Conservation (phyloP, 1,140 invertebrate genomes). For the Homarus americanus region DNA sequence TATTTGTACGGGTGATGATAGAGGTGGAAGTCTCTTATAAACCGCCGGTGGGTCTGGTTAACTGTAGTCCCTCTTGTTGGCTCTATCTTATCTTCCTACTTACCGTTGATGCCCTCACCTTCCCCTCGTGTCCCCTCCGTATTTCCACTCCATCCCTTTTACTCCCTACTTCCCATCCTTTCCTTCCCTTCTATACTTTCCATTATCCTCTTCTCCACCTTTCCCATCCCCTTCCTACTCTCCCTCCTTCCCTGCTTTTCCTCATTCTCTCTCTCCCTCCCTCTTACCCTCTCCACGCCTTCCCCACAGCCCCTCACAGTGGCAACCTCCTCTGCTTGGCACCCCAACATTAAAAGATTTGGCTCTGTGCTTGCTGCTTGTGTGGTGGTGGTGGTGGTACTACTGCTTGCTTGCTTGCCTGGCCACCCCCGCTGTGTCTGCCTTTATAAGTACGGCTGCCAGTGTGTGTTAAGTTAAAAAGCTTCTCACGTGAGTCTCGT, state of each 20-base stretch:
- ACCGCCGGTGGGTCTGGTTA: too few relatives aligned
- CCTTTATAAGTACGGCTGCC: constrained; percentile 34
- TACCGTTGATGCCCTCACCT: too few relatives aligned
- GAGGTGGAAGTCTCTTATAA: too few relatives aligned
- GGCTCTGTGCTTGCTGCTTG: constrained; percentile 36
- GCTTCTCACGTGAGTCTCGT: not conserved
- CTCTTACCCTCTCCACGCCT: not conserved
- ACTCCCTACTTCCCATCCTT: not conserved
- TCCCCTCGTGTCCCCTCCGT: not conserved
- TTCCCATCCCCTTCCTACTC: not conserved
- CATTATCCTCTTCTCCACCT: not conserved
- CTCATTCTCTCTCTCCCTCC: not conserved
- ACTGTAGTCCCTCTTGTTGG: too few relatives aligned
- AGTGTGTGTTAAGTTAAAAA: constrained; percentile 29
- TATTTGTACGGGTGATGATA: too few relatives aligned
- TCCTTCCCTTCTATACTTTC: not conserved
- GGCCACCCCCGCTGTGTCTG: not conserved
- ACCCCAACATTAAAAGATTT: constrained; percentile 16
- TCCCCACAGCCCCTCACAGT: not conserved
- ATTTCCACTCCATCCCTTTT: not conserved
- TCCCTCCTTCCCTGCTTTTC: not conserved
- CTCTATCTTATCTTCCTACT: too few relatives aligned
- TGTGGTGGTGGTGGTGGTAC: not conserved
- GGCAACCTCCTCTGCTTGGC: constrained; percentile 3
- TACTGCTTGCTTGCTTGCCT: not conserved